phyloP scores from a whole-genome alignment of 30 jellyfish, hydroid and myxozoan species.

The Nemopilema nomurai region DNA sequence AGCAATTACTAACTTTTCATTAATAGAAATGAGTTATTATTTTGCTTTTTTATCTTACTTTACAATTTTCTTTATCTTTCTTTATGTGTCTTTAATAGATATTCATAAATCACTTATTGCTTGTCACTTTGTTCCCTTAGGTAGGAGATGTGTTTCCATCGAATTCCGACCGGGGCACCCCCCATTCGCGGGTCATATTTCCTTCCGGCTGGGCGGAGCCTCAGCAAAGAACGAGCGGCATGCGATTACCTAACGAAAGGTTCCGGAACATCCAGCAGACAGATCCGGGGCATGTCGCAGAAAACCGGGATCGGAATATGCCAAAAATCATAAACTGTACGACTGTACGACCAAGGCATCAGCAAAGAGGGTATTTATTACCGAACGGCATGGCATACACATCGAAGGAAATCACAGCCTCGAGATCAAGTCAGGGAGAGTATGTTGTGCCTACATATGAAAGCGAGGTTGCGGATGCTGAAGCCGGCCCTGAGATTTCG shows the following conservation, averaged over 20 bases:
- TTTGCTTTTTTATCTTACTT: too few relatives aligned
- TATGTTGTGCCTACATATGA: slow-evolving; percentile 15
- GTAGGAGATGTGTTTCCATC: slow-evolving; percentile 62
- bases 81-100: not conserved
- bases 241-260: slow-evolving; percentile 40
- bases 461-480: slow-evolving; percentile 16
- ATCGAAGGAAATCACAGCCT: not conserved
- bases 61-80: not conserved
- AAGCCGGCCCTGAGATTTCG: not conserved
- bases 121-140: slow-evolving; percentile 1
- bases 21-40: too few relatives aligned
- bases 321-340: slow-evolving; percentile 58
- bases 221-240: slow-evolving; percentile 5
- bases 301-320: slow-evolving; percentile 22
- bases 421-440: slow-evolving; percentile 17
- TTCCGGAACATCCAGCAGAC: slow-evolving; percentile 37
- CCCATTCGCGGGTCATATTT: slow-evolving; percentile 67
- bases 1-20: too few relatives aligned
- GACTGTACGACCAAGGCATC: slow-evolving; percentile 47
- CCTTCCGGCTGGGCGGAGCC: slow-evolving; percentile 76
- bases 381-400: slow-evolving; percentile 29
- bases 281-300: slow-evolving; percentile 12
- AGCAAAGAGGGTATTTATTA: slow-evolving; percentile 25
- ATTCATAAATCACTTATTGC: not conserved
- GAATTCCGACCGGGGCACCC: slow-evolving; percentile 49